Base-by-base conservation (phyloP, 2,113 vertebrate species). In the Cephalophus harveyi region DNA sequence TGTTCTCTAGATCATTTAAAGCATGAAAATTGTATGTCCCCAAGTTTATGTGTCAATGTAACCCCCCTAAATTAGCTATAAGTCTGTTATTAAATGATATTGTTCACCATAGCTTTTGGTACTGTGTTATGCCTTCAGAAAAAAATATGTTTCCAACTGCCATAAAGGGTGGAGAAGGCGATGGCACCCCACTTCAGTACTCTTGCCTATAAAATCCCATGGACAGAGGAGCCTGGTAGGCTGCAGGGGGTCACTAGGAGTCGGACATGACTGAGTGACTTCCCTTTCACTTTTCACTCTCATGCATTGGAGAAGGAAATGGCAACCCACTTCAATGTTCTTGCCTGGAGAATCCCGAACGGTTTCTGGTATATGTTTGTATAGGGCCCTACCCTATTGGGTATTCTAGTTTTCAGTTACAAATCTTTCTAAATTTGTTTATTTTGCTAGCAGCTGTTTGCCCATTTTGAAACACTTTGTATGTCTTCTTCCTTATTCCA, bases 391-490 rank as follows among this genome's bases (percentile, higher is more conserved):
- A 40, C 3, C 5, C 28, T 64, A 85, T 2, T 57, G 36, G n/a
- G 3, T 54, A 82, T 76, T 64, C 57, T 87, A 46, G 13, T 50
- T 79, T 91, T 95, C 64, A 88, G 11, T 88, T 89, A 87, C 5
- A 74, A 79, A 78, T 88, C 30, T 33, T 88, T 81, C 14, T 62
- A 85, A 91, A 93, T 40, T 88, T 54, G 13, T 36, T 92, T 92
- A 28, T 92, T 74, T 93, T 52, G 28, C 64, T 89, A 62, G 46
- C 23, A 91, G 74, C 17, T 82, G 4, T 88, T 93, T 91, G 6
- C n/a, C 94, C 23, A 93, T 78, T 93, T 46, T 85, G 8, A 91
- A 87, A 46, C n/a, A 91, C 11, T 96, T 81, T 62, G 46, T 43
- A 43, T 89, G 40, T 62, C 25, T 62, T 50, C 62, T 79, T 67